Evolutionary conservation across 2,113 vertebrate genomes (phyloP).

Genomic region (Equus przewalskii): DNA sequence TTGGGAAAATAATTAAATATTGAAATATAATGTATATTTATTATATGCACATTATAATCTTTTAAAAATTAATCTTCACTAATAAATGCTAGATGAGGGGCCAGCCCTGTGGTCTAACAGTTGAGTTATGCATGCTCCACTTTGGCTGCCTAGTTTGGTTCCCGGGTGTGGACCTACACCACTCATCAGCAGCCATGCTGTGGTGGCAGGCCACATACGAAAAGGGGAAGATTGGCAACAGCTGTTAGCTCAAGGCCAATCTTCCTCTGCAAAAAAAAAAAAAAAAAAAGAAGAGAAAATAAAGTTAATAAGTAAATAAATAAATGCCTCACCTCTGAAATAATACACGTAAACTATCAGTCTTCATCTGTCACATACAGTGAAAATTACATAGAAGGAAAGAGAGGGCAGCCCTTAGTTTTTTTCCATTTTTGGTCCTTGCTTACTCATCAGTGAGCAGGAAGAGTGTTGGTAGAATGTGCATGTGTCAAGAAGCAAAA

Average conservation of each 20-base stretch:
- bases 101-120: too few relatives aligned
- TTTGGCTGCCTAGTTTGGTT: too few relatives aligned
- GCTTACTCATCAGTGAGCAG: neutral
- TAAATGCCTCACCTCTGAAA: neutral
- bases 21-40: neutral
- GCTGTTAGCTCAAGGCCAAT: too few relatives aligned
- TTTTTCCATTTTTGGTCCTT: neutral
- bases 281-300: too few relatives aligned
- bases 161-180: too few relatives aligned
- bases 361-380: neutral
- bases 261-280: too few relatives aligned
- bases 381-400: neutral
- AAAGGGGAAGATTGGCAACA: too few relatives aligned
- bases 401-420: neutral
- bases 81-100: neutral
- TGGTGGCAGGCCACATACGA: too few relatives aligned
- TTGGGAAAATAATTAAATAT: neutral
- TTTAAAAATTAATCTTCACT: neutral
- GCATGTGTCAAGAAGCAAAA: neutral
- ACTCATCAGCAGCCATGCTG: too few relatives aligned
- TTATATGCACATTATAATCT: neutral
- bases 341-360: neutral
- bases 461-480: neutral
- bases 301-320: too few relatives aligned
- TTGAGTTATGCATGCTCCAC: too few relatives aligned